Conservation (phyloP, 2,888 invertebrate genomes). For the Cerceris ruficornis region DNA sequence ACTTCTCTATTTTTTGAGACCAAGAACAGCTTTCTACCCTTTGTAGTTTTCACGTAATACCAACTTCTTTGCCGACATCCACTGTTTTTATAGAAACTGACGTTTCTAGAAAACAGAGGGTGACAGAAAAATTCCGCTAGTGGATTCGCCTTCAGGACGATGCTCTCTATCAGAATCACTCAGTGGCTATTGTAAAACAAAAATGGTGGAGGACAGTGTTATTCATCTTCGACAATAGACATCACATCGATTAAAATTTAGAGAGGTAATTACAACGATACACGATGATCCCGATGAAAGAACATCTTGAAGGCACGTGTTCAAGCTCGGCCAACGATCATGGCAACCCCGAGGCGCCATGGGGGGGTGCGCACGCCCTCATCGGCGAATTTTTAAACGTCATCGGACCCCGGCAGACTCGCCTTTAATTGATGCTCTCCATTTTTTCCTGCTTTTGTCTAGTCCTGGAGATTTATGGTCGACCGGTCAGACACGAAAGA, state of each 20-base stretch:
- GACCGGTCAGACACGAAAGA: constrained; percentile 53
- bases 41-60: no score
- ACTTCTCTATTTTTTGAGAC: no score
- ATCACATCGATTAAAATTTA: neutral
- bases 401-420: constrained; percentile 49
- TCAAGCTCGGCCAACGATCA: constrained; percentile 47
- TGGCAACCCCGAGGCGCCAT: constrained; percentile 38
- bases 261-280: constrained; percentile 46
- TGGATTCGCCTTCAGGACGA: no score
- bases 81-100: no score
- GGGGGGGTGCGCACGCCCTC: constrained; percentile 39
- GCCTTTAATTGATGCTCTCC: constrained; percentile 74
- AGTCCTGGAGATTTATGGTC: constrained; percentile 75
- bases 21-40: no score
- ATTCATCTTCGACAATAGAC: neutral
- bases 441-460: constrained; percentile 76
- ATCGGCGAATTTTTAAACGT: constrained; percentile 66
- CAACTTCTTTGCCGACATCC: no score
- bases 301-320: constrained; percentile 64
- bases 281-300: constrained; percentile 27
- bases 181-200: no score
- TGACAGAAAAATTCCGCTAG: no score
- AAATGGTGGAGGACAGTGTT: no score
- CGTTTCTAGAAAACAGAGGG: no score
- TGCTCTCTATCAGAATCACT: no score